Conservation (phyloP, 2,797 vertebrate genomes). For the Potorous gilbertii region DNA sequence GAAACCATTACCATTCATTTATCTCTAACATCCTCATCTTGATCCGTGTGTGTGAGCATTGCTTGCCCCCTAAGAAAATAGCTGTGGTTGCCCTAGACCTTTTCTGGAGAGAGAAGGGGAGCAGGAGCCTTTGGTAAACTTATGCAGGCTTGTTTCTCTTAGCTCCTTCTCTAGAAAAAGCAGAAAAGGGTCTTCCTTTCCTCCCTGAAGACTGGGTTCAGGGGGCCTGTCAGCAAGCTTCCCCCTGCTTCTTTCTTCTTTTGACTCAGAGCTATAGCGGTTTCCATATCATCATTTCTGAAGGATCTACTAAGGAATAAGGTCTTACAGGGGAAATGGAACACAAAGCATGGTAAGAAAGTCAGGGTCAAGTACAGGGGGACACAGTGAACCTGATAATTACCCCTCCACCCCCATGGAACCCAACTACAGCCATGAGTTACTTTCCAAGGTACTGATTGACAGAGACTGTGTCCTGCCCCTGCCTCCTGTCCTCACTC, state of each 20-base stretch:
- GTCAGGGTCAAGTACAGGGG: not conserved
- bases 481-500: not conserved
- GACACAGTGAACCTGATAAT: not conserved
- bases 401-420: not conserved
- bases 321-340: not conserved
- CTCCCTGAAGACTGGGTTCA: not conserved
- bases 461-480: not conserved
- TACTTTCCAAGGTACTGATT: slow-evolving; percentile 54
- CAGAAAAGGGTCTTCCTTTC: not conserved
- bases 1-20: not conserved
- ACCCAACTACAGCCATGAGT: not conserved
- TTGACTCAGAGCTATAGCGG: slow-evolving; percentile 35
- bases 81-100: not conserved
- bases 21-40: not conserved
- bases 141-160: not conserved
- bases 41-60: not conserved
- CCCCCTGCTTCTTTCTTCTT: not conserved
- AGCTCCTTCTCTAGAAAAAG: slow-evolving; percentile 20
- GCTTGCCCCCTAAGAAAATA: not conserved
- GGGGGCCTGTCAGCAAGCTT: not conserved
- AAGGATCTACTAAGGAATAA: slow-evolving; percentile 18
- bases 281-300: not conserved
- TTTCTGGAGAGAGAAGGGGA: not conserved
- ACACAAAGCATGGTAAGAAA: not conserved
- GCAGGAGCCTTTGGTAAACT: not conserved